phyloP scores from a whole-genome alignment of 2,113 vertebrate species.

The Hystrix brachyura region DNA sequence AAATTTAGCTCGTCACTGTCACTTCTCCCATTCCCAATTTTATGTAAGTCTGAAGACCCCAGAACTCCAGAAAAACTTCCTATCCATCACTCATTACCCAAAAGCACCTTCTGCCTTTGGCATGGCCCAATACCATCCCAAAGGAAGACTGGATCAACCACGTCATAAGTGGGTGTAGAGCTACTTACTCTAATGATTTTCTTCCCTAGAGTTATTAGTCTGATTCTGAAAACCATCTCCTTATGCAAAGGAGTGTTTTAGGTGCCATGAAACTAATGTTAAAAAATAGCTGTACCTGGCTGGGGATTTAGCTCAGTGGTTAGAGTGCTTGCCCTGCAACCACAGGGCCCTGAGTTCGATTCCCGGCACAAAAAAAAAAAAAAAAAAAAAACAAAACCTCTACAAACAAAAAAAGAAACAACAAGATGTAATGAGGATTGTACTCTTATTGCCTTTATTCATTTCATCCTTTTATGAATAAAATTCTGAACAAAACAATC shows the following conservation, averaged over 20 bases:
- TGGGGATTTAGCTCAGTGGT: too few species aligned
- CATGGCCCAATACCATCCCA: neutral
- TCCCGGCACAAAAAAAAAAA: too few species aligned
- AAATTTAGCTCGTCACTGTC: constrained; percentile 28
- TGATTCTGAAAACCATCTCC: neutral
- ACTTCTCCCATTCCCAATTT: neutral
- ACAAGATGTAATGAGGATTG: neutral
- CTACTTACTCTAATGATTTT: neutral
- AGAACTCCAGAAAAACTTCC: neutral
- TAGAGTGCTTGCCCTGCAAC: too few species aligned
- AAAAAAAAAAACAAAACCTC: too few species aligned
- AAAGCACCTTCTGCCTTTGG: neutral
- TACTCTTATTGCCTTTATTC: neutral
- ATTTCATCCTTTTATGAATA: constrained; percentile 32
- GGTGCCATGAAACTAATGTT: neutral
- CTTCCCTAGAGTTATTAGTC: neutral
- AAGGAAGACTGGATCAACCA: neutral
- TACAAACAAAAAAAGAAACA: too few species aligned
- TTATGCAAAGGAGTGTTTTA: neutral
- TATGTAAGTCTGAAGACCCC: neutral
- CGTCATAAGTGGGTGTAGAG: neutral
- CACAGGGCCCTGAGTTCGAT: too few species aligned
- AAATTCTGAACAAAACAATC: constrained; percentile 46
- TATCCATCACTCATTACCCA: neutral
- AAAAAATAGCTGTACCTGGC: neutral